Evolutionary conservation across 1,140 invertebrate genomes (phyloP).

Genomic region (Papilio xuthus): DNA sequence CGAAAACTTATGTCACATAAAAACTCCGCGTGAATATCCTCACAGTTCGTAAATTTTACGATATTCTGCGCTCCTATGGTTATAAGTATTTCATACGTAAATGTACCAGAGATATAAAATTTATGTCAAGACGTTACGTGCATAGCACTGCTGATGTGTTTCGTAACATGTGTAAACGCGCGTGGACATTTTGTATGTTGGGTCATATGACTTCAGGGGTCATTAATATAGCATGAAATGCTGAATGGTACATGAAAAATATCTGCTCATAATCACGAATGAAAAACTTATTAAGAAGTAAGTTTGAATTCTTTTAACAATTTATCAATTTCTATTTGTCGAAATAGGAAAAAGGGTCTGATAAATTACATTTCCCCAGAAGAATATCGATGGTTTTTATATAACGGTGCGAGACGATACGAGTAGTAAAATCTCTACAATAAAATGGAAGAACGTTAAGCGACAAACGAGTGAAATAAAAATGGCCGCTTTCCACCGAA

Average conservation of each 20-base stretch:
- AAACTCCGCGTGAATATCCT: conserved; percentile 68
- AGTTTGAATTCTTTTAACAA: background rate
- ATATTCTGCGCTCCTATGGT: conserved; percentile 57
- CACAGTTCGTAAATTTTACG: conserved; percentile 78
- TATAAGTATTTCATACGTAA: conserved; percentile 50
- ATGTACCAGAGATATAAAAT: conserved; percentile 54
- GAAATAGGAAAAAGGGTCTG: background rate
- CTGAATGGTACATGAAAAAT: background rate
- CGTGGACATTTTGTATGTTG: conserved; percentile 47
- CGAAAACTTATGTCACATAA: conserved; percentile 66
- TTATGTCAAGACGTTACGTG: conserved; percentile 53
- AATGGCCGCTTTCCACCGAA: conserved; percentile 73
- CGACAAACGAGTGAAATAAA: conserved; percentile 75
- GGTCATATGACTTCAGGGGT: conserved; percentile 11
- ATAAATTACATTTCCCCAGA: conserved; percentile 29
- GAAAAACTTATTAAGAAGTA: no score
- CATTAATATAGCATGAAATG: background rate
- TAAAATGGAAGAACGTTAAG: conserved; percentile 58
- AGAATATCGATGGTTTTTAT: conserved; percentile 7
- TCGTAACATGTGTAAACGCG: conserved; percentile 43
- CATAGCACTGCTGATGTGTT: conserved; percentile 49
- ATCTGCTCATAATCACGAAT: no score
- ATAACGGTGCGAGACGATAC: conserved; percentile 9
- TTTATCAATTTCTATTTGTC: background rate
- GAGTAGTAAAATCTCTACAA: conserved; percentile 48